A percentile compares a stretch with the other conserved stretches of the same genome.
phyloP scores from a whole-genome alignment of 2,113 vertebrate species.

The Grantiella picta region DNA sequence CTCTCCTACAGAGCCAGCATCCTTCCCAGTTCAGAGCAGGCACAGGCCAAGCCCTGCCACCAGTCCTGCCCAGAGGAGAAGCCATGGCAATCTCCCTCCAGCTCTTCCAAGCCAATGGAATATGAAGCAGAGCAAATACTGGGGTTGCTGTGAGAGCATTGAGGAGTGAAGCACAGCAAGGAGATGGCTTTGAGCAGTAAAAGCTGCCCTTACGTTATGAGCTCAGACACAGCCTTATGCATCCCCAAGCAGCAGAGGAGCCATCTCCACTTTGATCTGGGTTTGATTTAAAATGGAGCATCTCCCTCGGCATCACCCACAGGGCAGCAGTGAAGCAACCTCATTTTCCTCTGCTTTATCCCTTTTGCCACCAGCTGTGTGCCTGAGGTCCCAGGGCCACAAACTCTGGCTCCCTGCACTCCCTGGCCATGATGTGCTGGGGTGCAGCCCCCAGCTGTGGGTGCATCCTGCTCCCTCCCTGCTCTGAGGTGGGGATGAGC shows the following conservation, averaged over 20 bases:
- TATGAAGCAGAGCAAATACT: not conserved
- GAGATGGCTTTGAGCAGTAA: not conserved
- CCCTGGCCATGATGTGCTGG: not conserved
- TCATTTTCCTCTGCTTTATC: not conserved
- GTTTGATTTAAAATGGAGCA: constrained; percentile 23
- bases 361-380: not conserved
- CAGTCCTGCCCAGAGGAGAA: not conserved
- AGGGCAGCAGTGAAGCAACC: not conserved
- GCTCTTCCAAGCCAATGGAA: not conserved
- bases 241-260: constrained; percentile 33
- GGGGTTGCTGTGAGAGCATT: not conserved
- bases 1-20: not conserved
- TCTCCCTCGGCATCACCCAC: not conserved
- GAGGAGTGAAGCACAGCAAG: not conserved
- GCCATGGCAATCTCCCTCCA: not conserved
- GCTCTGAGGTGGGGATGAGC: not conserved
- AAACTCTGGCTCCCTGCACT: not conserved
- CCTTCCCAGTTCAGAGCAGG: not conserved
- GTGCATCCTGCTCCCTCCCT: not conserved
- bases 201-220: not conserved
- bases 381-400: not conserved
- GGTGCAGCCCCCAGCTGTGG: not conserved
- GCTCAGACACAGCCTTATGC: not conserved
- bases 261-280: not conserved
- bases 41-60: fast-evolving